These are phyloP conservation scores for Protula sp. DNA, from an alignment of 2,888 invertebrate species.

Conservation along the genomic window DNA sequence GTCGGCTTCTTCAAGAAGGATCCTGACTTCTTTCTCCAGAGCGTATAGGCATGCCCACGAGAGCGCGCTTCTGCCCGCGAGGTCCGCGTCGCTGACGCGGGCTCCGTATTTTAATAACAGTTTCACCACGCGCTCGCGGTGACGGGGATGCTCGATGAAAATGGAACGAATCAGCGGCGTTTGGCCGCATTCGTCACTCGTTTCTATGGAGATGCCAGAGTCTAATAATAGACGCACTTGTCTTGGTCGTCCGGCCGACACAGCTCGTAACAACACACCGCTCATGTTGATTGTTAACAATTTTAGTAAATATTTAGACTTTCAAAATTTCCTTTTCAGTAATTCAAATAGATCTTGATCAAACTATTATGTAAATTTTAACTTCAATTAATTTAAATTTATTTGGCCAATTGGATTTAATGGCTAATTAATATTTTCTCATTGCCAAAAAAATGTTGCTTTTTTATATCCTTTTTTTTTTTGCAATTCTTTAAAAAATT, in stretches of 20 bases:
- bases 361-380: no score
- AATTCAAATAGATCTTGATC: no score
- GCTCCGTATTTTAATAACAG: constrained; percentile 26
- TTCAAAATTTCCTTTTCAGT: no score
- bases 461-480: no score
- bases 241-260: constrained; percentile 24
- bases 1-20: constrained; percentile 26
- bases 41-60: constrained; percentile 31
- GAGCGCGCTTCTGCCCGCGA: constrained; percentile 28
- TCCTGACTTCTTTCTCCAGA: constrained; percentile 22
- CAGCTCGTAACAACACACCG: constrained; percentile 25
- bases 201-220: constrained; percentile 19
- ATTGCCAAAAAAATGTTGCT: no score
- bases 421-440: no score
- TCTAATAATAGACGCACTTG: constrained; percentile 31
- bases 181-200: constrained; percentile 30
- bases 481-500: no score
- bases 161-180: constrained; percentile 28
- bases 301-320: neutral
- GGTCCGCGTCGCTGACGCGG: constrained; percentile 23
- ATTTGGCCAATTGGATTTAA: no score
- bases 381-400: no score
- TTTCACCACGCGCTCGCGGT: constrained; percentile 21
- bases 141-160: constrained; percentile 25
- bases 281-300: neutral